Evolutionary conservation across 37 sponge, comb jelly and placozoan genomes (phyloP), one percentile per base, ranked within the genome.

Genomic region (Trichoplax adhaerens): DNA sequence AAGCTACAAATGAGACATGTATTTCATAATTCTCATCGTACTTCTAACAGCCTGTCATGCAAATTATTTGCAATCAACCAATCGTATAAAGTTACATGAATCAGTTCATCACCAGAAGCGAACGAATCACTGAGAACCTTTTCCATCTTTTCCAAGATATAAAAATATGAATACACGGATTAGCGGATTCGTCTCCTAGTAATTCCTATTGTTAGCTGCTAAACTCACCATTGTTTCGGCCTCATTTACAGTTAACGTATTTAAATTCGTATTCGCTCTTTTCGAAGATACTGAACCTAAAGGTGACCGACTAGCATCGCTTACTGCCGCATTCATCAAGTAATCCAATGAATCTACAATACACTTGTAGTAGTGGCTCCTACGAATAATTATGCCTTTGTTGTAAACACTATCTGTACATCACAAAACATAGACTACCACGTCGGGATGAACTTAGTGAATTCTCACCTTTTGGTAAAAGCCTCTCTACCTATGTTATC

Each of bases 1-100:
- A 29, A 29, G 29, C 29, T 29, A 29, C 29, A 66, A 29, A 66
- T 54, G 48, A 3, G 2, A 10, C 2, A 10, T 52, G 12, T 7
- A 55, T 49, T 50, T 3, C 3, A 12, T 58, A 1, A 52, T 3
- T 48, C 1, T 0, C 46, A 57, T 46, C 81, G 50, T 49, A 92
- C 82, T 77, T 90, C 83, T 49, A 95, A 81, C 50, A 95, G 79
- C 59, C 72, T 72, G 68, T 86, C 90, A 1, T 73, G 56, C 49
- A 84, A 74, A 7, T 76, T 68, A 48, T 57, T 69, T 0, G 75
- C 55, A 57, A 92, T 80, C 73, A 92, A 67, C 89, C 94, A 92
- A 60, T 79, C 77, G 83, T 97, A 97, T 50, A 89, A 73, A 3
- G 79, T 71, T 52, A 89, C 83, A 66, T 97, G 99, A 62, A 97